Conservation (phyloP, 2,888 invertebrate species). For the Drosophila paramelanica region DNA sequence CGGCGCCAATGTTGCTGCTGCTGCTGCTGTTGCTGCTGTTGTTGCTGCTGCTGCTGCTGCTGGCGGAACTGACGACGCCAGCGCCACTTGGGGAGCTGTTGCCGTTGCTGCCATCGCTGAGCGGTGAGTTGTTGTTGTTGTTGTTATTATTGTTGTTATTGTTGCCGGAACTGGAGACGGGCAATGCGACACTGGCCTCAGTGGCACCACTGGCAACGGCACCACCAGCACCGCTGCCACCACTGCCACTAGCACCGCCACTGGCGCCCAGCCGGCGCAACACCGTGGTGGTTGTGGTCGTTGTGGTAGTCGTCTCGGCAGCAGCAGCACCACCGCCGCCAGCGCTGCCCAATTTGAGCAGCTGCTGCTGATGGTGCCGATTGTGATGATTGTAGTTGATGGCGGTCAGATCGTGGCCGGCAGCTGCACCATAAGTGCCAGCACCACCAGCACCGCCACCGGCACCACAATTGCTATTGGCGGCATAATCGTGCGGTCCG, state of each 20-base stretch:
- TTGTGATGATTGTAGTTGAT: constrained; percentile 75
- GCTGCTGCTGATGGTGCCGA: constrained; percentile 72
- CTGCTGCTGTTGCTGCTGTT: constrained; percentile 52
- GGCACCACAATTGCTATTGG: constrained; percentile 43
- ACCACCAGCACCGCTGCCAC: not conserved
- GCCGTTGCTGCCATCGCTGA: constrained; percentile 70
- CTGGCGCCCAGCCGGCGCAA: constrained; percentile 58
- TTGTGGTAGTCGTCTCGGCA: constrained; percentile 68
- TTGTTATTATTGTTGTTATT: constrained; percentile 60
- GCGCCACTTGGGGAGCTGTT: constrained; percentile 39
- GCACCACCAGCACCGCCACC: constrained; percentile 10
- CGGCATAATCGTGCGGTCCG: constrained; percentile 92
- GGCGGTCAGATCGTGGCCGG: constrained; percentile 63
- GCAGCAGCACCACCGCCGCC: constrained; percentile 43
- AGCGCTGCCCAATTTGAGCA: constrained; percentile 54
- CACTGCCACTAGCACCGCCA: too few relatives aligned
- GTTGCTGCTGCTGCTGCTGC: constrained; percentile 44
- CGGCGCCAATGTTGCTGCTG: constrained; percentile 22
- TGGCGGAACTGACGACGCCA: constrained; percentile 41
- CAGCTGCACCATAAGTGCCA: not conserved
- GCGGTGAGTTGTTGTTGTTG: constrained; percentile 69
- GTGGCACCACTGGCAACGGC: constrained; percentile 20
- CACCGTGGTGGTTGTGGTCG: constrained; percentile 67
- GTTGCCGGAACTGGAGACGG: constrained; percentile 40
- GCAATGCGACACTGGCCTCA: constrained; percentile 47